These are phyloP conservation scores for Babylonia areolata DNA, from an alignment of 1,140 invertebrate genomes.

Conservation along the genomic window DNA sequence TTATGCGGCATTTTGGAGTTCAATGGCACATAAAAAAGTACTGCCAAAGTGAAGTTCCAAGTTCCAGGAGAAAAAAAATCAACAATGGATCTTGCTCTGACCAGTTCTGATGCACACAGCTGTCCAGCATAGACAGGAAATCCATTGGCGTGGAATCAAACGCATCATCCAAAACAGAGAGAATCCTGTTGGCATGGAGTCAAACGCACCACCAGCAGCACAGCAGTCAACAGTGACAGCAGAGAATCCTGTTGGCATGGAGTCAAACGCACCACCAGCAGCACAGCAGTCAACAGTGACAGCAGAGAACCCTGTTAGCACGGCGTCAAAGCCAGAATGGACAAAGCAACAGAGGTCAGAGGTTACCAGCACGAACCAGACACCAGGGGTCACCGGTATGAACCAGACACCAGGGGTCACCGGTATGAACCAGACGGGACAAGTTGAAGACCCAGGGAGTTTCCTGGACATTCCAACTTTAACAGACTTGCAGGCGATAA, in stretches of 20 bases:
- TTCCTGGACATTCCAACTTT: too few relatives aligned
- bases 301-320: neutral
- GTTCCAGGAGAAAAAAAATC: neutral
- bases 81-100: neutral
- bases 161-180: neutral
- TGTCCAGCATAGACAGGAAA: neutral
- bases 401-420: too few relatives aligned
- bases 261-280: too few relatives aligned
- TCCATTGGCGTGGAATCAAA: neutral
- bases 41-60: neutral
- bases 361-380: too few relatives aligned
- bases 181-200: neutral
- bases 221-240: neutral
- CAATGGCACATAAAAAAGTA: neutral
- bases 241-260: neutral
- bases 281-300: neutral
- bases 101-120: neutral
- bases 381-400: too few relatives aligned
- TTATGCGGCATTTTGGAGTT: neutral
- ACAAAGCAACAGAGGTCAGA: too few relatives aligned
- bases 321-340: too few relatives aligned
- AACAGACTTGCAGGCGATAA: too few relatives aligned
- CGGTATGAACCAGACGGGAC: too few relatives aligned
- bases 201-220: neutral
- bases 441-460: too few relatives aligned